Base-by-base conservation (phyloP, 2,888 invertebrate species). In the Lamellibrachia satsuma region DNA sequence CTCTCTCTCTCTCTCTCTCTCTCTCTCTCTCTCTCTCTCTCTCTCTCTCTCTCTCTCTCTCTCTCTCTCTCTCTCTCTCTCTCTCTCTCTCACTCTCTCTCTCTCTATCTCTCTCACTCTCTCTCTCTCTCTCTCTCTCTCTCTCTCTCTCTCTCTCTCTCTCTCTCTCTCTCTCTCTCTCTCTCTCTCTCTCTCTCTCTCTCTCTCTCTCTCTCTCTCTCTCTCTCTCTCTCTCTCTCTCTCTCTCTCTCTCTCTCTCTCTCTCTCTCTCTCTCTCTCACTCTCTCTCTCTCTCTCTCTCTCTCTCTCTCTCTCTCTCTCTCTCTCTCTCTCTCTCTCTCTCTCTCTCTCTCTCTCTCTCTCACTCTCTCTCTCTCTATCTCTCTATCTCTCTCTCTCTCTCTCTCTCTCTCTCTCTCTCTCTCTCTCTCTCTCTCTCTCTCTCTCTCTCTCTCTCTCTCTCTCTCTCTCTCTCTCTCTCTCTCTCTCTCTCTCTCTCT, bases 161-260 rank as follows among this genome's bases (percentile, higher is more conserved):
- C 22, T 90, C 90, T 90, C 52, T 6, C 90, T 90, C 7, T 90
- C 90, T 1, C 90, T 90, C 1, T 90, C 90, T 15, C 90, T 15
- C 52, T 15, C 90, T 90, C 90, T n/a, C 1, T 90, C 90, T 90
- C 90, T n/a, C n/a, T 90, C 90, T 90, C 90, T n/a, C 15, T 90
- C 90, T 90, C 90, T n/a, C 90, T 90, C n/a, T n/a, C 90, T 90
- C 90, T 90, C n/a, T n/a, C 90, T 90, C 90, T 90, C 90, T 90
- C 90, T 90, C 52, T 9, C 90, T 8, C 55, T 60, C 91, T 11
- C 91, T 11, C 91, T 52, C n/a, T 1, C 91, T n/a, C 27, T 52
- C 91, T 91, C 91, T 90, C 91, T 52, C 91, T n/a, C 91, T 91
- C 91, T 91, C 7, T 52, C 91, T 91, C 91, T 91, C 15, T 52